Conservation (phyloP, 2,113 vertebrate species). For the Neolamprologus toae region DNA sequence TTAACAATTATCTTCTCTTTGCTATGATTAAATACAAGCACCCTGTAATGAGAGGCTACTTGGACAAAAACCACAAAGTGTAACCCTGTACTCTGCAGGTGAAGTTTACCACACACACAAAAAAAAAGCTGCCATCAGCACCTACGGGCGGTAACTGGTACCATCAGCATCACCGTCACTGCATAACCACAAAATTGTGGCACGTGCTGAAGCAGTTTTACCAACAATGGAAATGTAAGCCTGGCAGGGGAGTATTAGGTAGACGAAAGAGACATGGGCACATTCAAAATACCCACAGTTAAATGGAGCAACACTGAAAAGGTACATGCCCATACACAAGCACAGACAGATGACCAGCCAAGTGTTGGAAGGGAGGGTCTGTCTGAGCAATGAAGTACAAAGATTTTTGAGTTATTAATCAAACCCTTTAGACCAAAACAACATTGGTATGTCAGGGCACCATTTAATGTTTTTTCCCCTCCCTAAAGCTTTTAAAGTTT, state of each 20-base stretch:
- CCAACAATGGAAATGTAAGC: slow-evolving; percentile 12
- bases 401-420: not conserved
- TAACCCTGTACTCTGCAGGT: not conserved
- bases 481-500: not conserved
- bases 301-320: not conserved
- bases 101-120: not conserved
- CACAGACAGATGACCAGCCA: not conserved
- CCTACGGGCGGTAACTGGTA: not conserved
- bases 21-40: not conserved
- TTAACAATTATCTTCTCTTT: not conserved
- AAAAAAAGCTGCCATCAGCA: not conserved
- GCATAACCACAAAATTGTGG: not conserved
- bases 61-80: not conserved
- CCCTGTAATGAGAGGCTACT: not conserved
- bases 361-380: not conserved
- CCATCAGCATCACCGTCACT: not conserved
- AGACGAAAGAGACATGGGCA: slow-evolving; percentile 14
- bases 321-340: not conserved
- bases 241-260: slow-evolving; percentile 17
- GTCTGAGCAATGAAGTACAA: not conserved
- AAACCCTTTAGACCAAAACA: not conserved
- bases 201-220: slow-evolving; percentile 18
- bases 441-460: not conserved
- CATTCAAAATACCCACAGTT: not conserved
- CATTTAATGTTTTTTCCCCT: not conserved